Evolutionary conservation across 2,113 vertebrate species (phyloP).

Genomic region (Calonectris borealis): DNA sequence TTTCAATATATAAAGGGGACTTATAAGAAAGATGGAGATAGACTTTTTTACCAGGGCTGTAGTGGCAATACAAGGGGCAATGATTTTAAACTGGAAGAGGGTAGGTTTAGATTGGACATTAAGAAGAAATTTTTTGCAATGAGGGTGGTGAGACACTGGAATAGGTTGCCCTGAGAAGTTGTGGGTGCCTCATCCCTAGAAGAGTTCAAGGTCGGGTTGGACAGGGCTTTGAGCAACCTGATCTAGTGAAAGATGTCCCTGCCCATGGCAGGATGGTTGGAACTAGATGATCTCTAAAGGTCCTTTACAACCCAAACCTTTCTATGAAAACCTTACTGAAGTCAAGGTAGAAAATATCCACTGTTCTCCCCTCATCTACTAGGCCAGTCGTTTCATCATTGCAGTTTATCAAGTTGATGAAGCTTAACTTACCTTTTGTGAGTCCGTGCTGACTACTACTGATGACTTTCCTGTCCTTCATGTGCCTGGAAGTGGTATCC

Average conservation of each 20-base stretch:
- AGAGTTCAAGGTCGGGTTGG: not conserved
- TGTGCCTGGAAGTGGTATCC: not conserved
- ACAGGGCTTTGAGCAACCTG: not conserved
- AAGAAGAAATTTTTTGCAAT: not conserved
- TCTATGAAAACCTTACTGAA: not conserved
- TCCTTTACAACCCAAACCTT: not conserved
- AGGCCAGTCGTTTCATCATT: not conserved
- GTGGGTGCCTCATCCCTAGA: not conserved
- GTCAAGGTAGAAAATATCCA: not conserved
- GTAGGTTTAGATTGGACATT: not conserved
- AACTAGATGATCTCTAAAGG: not conserved
- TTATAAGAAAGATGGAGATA: not conserved
- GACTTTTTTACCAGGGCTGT: not conserved
- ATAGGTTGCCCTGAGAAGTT: not conserved
- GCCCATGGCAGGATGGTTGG: not conserved
- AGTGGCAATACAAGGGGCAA: not conserved
- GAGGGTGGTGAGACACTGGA: not conserved
- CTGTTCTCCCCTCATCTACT: not conserved
- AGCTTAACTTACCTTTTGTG: not conserved
- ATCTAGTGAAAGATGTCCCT: not conserved
- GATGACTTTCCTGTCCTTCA: not conserved
- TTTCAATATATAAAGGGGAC: not conserved
- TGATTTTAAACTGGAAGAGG: not conserved
- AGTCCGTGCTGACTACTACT: not conserved
- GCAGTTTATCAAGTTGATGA: not conserved